Base-by-base conservation (phyloP, 37 sponge, comb jelly and placozoan species). In the Hormiphora californensis region DNA sequence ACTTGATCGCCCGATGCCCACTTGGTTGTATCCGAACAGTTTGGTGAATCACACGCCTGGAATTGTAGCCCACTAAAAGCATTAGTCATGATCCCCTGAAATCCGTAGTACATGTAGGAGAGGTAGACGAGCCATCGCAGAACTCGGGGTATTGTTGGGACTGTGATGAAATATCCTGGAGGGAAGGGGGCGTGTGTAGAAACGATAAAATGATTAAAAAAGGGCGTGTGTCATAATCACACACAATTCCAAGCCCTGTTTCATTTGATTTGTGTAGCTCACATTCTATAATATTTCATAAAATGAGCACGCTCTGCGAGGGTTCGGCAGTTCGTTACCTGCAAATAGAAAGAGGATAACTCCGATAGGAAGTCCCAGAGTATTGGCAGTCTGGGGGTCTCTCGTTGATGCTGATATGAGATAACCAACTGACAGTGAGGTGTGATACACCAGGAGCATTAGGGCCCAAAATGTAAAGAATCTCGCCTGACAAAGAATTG, bases 21-120 rank as follows among this genome's bases (percentile, higher is more conserved):
- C 35, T 73, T 73, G 0, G 81, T 43, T 7, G 40, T 73, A 7
- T 40, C 81, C 5, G 81, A 43, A 21, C 81, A 73, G 23, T 73
- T 73, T n/a, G n/a, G n/a, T n/a, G n/a, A n/a, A n/a, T n/a, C n/a
- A n/a, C n/a, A n/a, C 27, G 12, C 43, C 23, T 57, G 30, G 44
- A 73, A 73, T n/a, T 43, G 46, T 30, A 43, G 46, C 1, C 81
- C 81, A 21, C 43, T 39, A 15, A 73, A 33, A 25, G 40, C 36
- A 30, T 73, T 73, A 1, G 81, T 73, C 81, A 73, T 73, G 8
- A 73, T 73, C 2, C 81, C 81, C 25, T 73, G 81, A 46, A 43
- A 73, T 40, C 81, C 81, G 35, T 43, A 73, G 81, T 41, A 73
- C 81, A 73, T 73, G 46, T 73, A 73, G 81, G 81, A 73, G 12